Base-by-base conservation (phyloP, 2,797 vertebrate species). In the Halcyon badia region DNA sequence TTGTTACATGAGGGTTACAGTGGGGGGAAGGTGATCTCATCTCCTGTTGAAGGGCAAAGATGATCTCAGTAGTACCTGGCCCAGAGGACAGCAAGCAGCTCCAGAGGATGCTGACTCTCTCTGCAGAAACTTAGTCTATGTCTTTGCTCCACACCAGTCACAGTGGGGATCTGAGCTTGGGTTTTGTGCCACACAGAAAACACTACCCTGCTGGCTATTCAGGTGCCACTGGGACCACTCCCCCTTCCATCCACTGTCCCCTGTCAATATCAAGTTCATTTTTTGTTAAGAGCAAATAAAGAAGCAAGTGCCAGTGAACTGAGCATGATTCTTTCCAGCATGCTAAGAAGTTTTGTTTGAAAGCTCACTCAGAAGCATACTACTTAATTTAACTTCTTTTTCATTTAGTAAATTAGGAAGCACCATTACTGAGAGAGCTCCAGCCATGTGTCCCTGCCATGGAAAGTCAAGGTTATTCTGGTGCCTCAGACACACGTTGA, bases 401-500 rank as follows among this genome's bases (percentile, higher is more conserved):
- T 69, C 3, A 33, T 90, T 70, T 62, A 61, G 30, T 46, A 66
- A n/a, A 24, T 48, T 41, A 39, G 58, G 20, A 79, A 87, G 49
- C 11, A 62, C 11, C 2, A 4, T 37, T 70, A 14, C 31, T 44
- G 21, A 52, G 42, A 75, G 4, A 35, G 17, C 30, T 56, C 30
- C 57, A 84, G 58, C 39, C 21, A 17, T 3, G 3, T 49, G 76
- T 75, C 57, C 22, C n/a, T 90, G 46, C 20, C 31, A 10, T 11
- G 25, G 44, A 35, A 79, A 5, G 9, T 57, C 37, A 75, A 44
- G 14, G 8, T 42, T 13, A 22, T 56, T 83, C 79, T 64, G 35
- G 42, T 60, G 11, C 18, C 31, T 25, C 0, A 1, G 9, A 18
- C 48, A 33, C 0, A 1, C 21, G 73, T 21, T n/a, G 33, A 64